Conservation (phyloP, 2,888 invertebrate genomes). For the Electrophaes corylata region DNA sequence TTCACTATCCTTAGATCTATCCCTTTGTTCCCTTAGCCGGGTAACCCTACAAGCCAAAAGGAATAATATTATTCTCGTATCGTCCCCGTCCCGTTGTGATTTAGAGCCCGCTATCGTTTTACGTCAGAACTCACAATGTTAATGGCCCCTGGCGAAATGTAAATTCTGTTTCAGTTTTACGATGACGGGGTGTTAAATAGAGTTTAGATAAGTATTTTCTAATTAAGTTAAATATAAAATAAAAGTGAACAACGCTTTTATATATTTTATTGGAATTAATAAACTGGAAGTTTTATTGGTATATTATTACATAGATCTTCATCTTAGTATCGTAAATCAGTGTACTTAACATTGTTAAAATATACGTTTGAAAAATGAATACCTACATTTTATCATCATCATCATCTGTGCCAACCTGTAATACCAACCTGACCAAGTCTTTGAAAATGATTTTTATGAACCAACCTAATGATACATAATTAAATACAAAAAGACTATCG, state of each 20-base stretch:
- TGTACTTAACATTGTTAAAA: no score
- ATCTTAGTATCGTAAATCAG: not conserved
- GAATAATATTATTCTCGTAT: not conserved
- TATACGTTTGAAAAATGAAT: no score
- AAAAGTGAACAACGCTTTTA: conserved; percentile 9
- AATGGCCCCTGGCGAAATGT: conserved; percentile 33
- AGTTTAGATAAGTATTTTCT: conserved; percentile 19
- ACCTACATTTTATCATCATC: no score
- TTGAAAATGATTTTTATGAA: no score
- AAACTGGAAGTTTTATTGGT: not conserved
- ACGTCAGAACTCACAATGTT: conserved; percentile 18
- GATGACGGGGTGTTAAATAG: conserved; percentile 35
- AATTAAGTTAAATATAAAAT: not conserved
- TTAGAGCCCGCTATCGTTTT: conserved; percentile 16
- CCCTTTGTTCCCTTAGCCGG: not conserved
- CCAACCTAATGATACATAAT: no score
- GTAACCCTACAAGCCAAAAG: not conserved
- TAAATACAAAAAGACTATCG: no score
- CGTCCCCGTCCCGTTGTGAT: conserved; percentile 4
- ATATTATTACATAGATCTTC: not conserved
- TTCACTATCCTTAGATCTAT: not conserved
- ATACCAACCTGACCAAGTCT: no score
- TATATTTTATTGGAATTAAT: not conserved
- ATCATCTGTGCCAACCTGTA: no score
- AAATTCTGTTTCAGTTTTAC: conserved; percentile 33